Base-by-base conservation (phyloP, 2,113 vertebrate genomes). In the Dicrurus megarhynchus region DNA sequence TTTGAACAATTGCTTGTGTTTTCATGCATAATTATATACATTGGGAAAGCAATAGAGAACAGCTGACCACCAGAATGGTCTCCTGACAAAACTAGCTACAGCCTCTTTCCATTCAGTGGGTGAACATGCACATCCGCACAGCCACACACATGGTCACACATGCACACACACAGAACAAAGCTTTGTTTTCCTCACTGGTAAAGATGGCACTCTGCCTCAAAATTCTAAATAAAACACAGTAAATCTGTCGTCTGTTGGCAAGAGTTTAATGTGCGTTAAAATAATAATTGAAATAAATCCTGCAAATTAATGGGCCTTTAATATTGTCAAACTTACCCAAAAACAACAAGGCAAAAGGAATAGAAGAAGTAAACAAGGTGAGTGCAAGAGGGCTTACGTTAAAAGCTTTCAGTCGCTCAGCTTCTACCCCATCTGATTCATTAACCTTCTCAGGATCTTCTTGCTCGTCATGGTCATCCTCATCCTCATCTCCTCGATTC, bases 351-450 rank as follows among this genome's bases (percentile, higher is more conserved):
- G 91, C 60, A 86, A 97, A 96, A 93, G 85, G 75, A 95, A 90
- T 6, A 82, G 89, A 64, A 82, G 89, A 94, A 63, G 37, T 27
- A 87, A 93, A 71, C 67, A 86, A 79, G 84, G 18, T 11, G 22
- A 77, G n/a, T n/a, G 68, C 52, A 87, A 81, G 53, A 46, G 39
- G 73, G 98, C 98, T 99, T 98, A 99, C 98, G 19, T 98, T 98
- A 93, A 99, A 99, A 87, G 98, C 98, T 97, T 99, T 98, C 94
- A 99, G 98, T 33, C 98, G 97, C 73, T 98, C 98, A 5, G 98
- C 98, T 97, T 99, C 98, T 21, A 98, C 98, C 4, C 98, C 98
- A 22, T 98, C 98, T 10, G 98, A 96, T 87, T 98, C 98, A 71
- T 97, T 98, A 20, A 97, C 98, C 90, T 98, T 98, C 95, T 99